Base-by-base conservation (phyloP, 2,888 invertebrate genomes). In the Deilephila porcellus region DNA sequence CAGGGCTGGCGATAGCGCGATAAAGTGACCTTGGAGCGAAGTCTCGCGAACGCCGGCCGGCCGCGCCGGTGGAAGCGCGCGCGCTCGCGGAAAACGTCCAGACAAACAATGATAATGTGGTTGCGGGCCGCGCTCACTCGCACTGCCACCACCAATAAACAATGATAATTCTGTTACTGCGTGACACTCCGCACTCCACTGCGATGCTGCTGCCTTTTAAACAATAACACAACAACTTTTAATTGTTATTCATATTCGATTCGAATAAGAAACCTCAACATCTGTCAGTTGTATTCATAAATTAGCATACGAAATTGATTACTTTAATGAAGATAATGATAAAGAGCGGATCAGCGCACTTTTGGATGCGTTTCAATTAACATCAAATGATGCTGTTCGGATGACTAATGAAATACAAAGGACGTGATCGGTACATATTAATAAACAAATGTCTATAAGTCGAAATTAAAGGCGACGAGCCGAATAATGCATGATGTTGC, bases 21-120 rank as follows among this genome's bases (percentile, higher is more conserved):
- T 94, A 94, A 94, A 92, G 91, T 90, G 94, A 93, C 94, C 94
- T 94, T 94, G 94, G 84, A 83, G 80, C 86, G 86, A 87, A 90
- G 90, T 86, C 88, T 89, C 89, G 89, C 90, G 90, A 90, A 88
- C 85, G 90, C 93, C 93, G 92, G 91, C 92, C 92, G 93, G 93
- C 67, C 67, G 45, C 64, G 34, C 52, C 91, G 85, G 86, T 88
- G 87, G 86, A 87, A 84, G 88, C 89, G 89, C 87, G 86, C 87
- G 83, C 85, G 86, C 91, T 89, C 88, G 86, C 89, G 91, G 91
- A 90, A 92, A 93, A 91, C 88, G 86, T 88, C 86, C 90, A 91
- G 88, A 91, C 93, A 92, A 92, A 92, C 91, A 92, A 88, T 86
- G 89, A 90, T 91, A 92, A 89, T 89, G 83, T 77, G 85, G 85